Percentiles rank a stretch among this genome's conserved stretches.
Conservation (phyloP, 2,113 vertebrate genomes). For the Austrofundulus limnaeus region DNA sequence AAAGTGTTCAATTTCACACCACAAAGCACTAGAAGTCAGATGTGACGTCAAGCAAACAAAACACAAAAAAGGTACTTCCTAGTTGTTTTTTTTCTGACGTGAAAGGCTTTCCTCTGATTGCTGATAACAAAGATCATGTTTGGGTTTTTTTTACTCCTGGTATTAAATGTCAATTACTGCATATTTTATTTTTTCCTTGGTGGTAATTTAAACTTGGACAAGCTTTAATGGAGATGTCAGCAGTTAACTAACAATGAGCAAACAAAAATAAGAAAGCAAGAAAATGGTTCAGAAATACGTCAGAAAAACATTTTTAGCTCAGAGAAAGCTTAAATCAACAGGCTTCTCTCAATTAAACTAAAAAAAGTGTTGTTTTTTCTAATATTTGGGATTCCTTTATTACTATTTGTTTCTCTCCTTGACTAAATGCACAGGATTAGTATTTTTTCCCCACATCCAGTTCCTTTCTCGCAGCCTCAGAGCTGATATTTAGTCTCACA, state of each 20-base stretch:
- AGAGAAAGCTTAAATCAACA: no score
- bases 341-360: no score
- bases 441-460: not conserved
- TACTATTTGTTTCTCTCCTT: no score
- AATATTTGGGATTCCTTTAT: no score
- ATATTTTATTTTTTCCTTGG: not conserved
- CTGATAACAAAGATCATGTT: no score
- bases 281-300: no score
- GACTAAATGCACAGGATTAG: not conserved
- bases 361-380: no score
- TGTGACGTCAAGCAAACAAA: not conserved
- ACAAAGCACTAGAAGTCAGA: not conserved
- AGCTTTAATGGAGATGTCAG: not conserved
- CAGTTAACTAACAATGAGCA: not conserved
- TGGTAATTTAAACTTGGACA: not conserved
- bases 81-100: not conserved
- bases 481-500: slow-evolving; percentile 33
- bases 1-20: not conserved
- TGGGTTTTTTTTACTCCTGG: no score
- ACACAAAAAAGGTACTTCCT: not conserved
- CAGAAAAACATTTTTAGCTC: no score
- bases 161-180: not conserved
- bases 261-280: not conserved
- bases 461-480: not conserved
- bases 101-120: no score